Base-by-base conservation (phyloP, 64 coral and sea anemone genomes). In the Acropora yongei region DNA sequence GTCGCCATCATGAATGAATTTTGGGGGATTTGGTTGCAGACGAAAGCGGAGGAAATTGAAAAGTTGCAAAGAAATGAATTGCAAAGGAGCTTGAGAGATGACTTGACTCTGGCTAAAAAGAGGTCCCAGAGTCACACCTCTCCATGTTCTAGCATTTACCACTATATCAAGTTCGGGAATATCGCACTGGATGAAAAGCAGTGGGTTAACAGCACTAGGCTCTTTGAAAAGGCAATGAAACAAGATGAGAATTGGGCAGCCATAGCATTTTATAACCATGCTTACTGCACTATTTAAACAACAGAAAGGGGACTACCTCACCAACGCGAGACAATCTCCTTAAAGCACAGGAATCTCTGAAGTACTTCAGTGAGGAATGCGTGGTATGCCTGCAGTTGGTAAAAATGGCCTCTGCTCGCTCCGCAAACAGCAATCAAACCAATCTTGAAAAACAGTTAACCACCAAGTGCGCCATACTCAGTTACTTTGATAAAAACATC, bases 1-100 rank as follows among this genome's bases (percentile, higher is more conserved):
- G 66, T 47, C 43, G 16, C 1, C 18, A 46, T 49, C 63, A 86
- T 86, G 67, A 66, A 86, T 49, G 83, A 86, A 11, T 86, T 86
- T 44, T 86, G 83, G 83, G 83, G 83, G 3, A 46, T 86, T 7
- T 86, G 83, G 83, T 86, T 86, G 83, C 66, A 86, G 49, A 86
- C 71, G 40, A 86, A 86, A 8, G 67, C 44, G 47, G 83, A 86
- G 46, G 3, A 86, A n/a, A 18, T 84, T 58, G 57, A 84, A 8
- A 11, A 84, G 3, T 72, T 72, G 41, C 42, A 69, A 7, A 10
- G 1, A 41, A 43, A 72, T 47, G 17, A 41, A 47, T 72, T 86
- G 39, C 53, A 86, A 86, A 14, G 11, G 11, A 17, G 49, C 0
- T 49, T 86, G 44, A 45, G 45, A 48, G 11, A 4, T 9, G 83